Evolutionary conservation across 2,888 invertebrate genomes (phyloP), one percentile per base, ranked within the genome.

Genomic region (Phymatocera aterrima): DNA sequence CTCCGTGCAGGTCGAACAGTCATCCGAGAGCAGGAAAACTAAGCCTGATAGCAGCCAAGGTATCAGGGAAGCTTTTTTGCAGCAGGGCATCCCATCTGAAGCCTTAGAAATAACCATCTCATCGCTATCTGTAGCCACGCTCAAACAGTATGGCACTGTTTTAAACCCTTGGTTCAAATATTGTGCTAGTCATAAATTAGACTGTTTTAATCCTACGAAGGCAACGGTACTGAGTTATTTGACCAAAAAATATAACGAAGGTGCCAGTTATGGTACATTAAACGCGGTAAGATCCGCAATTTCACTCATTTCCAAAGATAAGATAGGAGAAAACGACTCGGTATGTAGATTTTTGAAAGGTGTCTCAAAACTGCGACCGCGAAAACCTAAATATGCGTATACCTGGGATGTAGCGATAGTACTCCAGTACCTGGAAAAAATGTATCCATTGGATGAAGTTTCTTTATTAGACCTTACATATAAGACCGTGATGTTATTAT

Each of bases 401-500:
- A 85, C 80, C 1, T 88, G 87, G 87, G 83, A 87, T 64, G 83
- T 85, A 5, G 51, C 61, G 4, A 31, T 80, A 3, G 74, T 80
- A 5, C 24, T 81, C 77, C 43, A 48, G 6, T 51, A 74, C 18
- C 10, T 79, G 3, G 68, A 60, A 51, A 54, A 24, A n/a, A 54
- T 54, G 21, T 8, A 54, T 18, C 3, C n/a, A 18, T 21, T 18
- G 3, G 21, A 54, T 3, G 21, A 54, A 18, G 3, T 54, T 1
- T 18, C 8, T 10, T 24, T 54, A 54, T 18, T 18, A 18, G 54
- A 54, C 8, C 8, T 54, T 8, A 18, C 24, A 24, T n/a, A 54
- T 18, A 54, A 18, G 8, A n/a, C n/a, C 8, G 54, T n/a, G 8
- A 54, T 21, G 21, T n/a, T 54, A 21, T 21, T 54, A n/a, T 18